A percentile compares a stretch with the other conserved stretches of the same genome.
Conservation (phyloP, 2,888 invertebrate genomes). For the Polyommatus iphigenia region DNA sequence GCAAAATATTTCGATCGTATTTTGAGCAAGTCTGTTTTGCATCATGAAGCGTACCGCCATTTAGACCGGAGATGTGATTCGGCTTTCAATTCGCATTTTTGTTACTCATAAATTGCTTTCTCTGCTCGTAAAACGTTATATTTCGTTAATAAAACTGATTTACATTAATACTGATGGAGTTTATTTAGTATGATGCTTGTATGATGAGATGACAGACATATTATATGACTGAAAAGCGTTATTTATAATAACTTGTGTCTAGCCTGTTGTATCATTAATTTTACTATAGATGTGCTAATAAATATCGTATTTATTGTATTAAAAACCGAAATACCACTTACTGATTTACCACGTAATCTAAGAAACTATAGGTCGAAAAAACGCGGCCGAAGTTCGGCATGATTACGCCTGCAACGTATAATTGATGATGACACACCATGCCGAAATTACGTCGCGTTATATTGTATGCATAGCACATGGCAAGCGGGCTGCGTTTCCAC, state of each 20-base stretch:
- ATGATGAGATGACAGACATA: background rate
- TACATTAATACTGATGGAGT: conserved; percentile 27
- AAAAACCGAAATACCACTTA: too few species aligned
- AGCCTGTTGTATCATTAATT: too few species aligned
- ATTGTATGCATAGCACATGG: too few species aligned
- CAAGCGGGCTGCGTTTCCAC: too few species aligned
- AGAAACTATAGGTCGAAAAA: too few species aligned
- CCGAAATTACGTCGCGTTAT: too few species aligned
- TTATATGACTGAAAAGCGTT: background rate
- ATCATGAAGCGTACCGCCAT: background rate
- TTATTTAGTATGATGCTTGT: background rate
- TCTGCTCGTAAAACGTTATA: conserved; percentile 33
- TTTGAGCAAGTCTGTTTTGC: conserved; percentile 20
- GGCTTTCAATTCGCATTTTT: conserved; percentile 14
- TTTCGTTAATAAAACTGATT: conserved; percentile 35
- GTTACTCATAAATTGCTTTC: conserved; percentile 35
- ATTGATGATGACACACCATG: too few species aligned
- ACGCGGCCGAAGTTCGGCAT: too few species aligned
- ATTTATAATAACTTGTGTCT: background rate
- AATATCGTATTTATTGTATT: too few species aligned
- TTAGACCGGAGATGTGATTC: conserved; percentile 16
- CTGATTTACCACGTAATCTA: too few species aligned
- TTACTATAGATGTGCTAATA: too few species aligned
- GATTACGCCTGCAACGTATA: too few species aligned
- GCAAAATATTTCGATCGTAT: conserved; percentile 22